phyloP scores from a whole-genome alignment of 2,888 invertebrate species.

The Tenthredo livida region DNA sequence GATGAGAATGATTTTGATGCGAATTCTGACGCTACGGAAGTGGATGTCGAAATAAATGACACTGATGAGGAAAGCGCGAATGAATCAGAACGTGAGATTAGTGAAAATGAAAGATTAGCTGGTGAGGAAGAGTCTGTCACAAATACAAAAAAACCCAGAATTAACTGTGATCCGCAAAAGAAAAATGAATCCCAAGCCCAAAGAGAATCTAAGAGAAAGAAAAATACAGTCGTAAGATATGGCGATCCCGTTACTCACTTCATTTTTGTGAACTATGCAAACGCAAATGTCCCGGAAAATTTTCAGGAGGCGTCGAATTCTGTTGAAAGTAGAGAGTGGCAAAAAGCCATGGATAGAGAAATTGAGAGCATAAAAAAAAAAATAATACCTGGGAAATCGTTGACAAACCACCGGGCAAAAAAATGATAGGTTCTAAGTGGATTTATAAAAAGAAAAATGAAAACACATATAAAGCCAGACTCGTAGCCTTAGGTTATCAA shows the following conservation, averaged over 20 bases:
- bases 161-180: too few relatives aligned
- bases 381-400: conserved; percentile 39
- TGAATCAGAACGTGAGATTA: background rate
- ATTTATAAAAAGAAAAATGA: conserved; percentile 50
- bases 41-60: background rate
- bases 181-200: too few relatives aligned
- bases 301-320: conserved; percentile 45
- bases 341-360: conserved; percentile 41
- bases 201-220: too few relatives aligned
- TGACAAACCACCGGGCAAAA: conserved; percentile 46
- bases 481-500: conserved; percentile 50
- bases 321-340: conserved; percentile 20
- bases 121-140: too few relatives aligned
- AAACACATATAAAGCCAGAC: conserved; percentile 43
- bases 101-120: background rate
- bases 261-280: conserved; percentile 42
- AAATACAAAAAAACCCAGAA: too few relatives aligned
- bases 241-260: too few relatives aligned
- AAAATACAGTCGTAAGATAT: too few relatives aligned
- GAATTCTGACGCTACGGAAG: too few relatives aligned
- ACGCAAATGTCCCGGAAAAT: conserved; percentile 36
- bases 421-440: conserved; percentile 48
- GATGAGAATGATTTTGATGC: too few relatives aligned
- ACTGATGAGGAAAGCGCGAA: conserved; percentile 52
- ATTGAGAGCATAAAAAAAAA: conserved; percentile 34